A percentile compares a stretch with the other conserved stretches of the same genome.
Conservation (phyloP, 2,888 invertebrate genomes). For the Parascotia fuliginaria region DNA sequence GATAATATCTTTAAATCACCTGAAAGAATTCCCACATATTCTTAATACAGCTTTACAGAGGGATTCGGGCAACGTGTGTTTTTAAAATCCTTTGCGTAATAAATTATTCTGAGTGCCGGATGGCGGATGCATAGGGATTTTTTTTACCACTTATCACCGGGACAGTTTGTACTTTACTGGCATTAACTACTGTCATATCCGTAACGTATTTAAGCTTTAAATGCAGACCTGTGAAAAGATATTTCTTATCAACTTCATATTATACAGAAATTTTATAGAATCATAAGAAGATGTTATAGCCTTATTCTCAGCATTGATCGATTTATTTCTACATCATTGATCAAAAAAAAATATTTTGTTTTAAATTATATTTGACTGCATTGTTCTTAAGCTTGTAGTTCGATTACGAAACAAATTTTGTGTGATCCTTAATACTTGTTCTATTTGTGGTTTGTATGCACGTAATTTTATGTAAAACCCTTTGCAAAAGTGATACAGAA, state of each 20-base stretch:
- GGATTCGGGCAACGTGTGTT: conserved; percentile 74
- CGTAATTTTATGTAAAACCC: too few species aligned
- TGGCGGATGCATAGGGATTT: conserved; percentile 67
- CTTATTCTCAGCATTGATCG: too few species aligned
- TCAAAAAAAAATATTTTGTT: too few species aligned
- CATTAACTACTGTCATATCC: conserved; percentile 16
- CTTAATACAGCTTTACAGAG: conserved; percentile 76
- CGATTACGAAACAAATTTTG: too few species aligned
- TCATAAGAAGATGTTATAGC: too few species aligned
- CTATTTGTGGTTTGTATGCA: too few species aligned
- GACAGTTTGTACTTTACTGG: conserved; percentile 44
- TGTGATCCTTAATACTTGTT: too few species aligned
- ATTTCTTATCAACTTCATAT: background rate
- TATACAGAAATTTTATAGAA: too few species aligned
- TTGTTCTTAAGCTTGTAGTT: too few species aligned
- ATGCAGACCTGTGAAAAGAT: background rate
- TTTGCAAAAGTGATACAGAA: too few species aligned
- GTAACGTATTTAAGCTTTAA: conserved; percentile 1
- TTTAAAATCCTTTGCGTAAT: conserved; percentile 80
- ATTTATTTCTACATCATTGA: too few species aligned
- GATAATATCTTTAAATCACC: conserved; percentile 66
- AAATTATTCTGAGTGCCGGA: conserved; percentile 74
- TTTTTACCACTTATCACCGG: conserved; percentile 52
- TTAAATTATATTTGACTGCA: too few species aligned
- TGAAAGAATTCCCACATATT: conserved; percentile 78